phyloP scores from a whole-genome alignment of 2,113 vertebrate species.

The Erythrolamprus reginae region DNA sequence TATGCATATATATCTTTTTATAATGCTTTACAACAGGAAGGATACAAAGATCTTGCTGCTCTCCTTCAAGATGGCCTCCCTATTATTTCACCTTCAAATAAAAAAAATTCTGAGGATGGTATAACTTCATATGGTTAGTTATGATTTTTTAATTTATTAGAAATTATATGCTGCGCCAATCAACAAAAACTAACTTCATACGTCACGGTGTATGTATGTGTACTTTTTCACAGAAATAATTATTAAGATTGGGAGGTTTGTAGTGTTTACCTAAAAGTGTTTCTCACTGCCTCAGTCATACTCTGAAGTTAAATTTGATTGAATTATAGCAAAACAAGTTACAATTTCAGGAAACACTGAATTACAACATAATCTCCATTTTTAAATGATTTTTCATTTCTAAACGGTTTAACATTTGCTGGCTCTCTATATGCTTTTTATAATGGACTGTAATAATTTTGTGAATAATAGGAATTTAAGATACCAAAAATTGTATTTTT shows the following conservation, averaged over 20 bases:
- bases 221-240: neutral
- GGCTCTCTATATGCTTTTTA: neutral
- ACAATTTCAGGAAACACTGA: conserved; percentile 4
- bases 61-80: conserved; percentile 79
- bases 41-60: conserved; percentile 83
- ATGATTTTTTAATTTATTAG: neutral
- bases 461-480: neutral
- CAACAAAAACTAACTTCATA: neutral
- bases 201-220: neutral
- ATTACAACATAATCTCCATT: neutral
- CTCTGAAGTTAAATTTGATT: neutral
- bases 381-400: neutral
- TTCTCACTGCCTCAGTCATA: neutral
- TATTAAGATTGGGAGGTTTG: neutral
- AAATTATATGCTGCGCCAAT: neutral
- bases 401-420: neutral
- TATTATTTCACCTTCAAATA: conserved; percentile 49
- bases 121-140: conserved; percentile 79
- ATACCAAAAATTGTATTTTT: neutral
- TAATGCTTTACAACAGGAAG: conserved; percentile 86
- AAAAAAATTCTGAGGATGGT: conserved; percentile 67
- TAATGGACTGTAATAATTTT: neutral
- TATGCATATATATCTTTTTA: conserved; percentile 89
- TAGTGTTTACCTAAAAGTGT: neutral
- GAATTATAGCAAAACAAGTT: neutral